phyloP scores from a whole-genome alignment of 2,113 vertebrate species.

The Oncorhynchus mykiss region DNA sequence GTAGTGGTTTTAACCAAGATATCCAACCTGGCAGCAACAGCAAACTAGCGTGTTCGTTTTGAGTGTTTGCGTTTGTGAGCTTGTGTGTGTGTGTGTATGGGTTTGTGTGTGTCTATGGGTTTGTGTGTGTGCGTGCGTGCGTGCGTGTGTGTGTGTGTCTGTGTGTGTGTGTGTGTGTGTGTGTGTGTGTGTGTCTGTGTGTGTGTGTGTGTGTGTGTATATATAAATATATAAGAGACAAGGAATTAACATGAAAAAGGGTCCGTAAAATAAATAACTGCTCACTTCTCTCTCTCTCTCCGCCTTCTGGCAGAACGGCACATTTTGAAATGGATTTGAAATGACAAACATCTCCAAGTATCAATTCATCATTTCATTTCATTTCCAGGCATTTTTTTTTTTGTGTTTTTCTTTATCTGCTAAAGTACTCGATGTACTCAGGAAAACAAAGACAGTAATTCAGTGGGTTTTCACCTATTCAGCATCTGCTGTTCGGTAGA shows the following conservation, averaged over 20 bases:
- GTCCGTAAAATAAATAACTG: neutral
- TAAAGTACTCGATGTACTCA: conserved; percentile 21
- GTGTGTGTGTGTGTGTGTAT: neutral
- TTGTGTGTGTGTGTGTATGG: too few species aligned
- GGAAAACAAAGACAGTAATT: neutral
- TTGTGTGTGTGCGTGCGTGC: too few species aligned
- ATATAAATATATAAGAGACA: conserved; percentile 5
- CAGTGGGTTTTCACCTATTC: conserved; percentile 26
- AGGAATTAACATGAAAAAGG: conserved; percentile 32
- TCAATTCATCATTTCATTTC: conserved; percentile 43
- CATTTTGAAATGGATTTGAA: conserved; percentile 31
- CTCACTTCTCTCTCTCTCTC: neutral
- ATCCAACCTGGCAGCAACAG: neutral
- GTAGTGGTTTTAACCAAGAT: too few species aligned
- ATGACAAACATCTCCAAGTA: conserved; percentile 46
- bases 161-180: too few species aligned
- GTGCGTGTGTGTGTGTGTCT: too few species aligned
- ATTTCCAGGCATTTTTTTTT: conserved; percentile 17
- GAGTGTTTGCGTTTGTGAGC: too few species aligned
- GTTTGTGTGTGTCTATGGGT: too few species aligned
- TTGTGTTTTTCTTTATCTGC: conserved; percentile 15
- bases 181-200: too few species aligned
- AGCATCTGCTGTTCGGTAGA: conserved; percentile 16
- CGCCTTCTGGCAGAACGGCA: conserved; percentile 17
- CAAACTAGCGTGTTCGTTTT: too few species aligned